Percentiles rank a stretch among this genome's conserved stretches.
Evolutionary conservation across 2,888 invertebrate species (phyloP).

Genomic region (Notodonta ziczac): DNA sequence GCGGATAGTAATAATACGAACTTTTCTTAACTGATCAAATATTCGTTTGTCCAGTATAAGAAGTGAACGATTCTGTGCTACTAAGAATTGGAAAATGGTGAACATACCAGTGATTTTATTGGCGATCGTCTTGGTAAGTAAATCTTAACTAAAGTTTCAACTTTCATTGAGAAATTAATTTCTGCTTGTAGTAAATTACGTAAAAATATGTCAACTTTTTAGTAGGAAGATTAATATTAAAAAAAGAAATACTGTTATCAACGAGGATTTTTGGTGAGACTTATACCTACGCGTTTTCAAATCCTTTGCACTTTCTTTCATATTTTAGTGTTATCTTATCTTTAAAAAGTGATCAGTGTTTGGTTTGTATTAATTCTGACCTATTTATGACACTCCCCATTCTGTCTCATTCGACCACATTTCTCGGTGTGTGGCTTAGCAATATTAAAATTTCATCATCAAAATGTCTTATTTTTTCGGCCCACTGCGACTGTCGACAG

Average conservation of each 20-base stretch:
- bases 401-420: not conserved
- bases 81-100: slow-evolving; percentile 54
- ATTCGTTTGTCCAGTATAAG: slow-evolving; percentile 66
- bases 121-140: slow-evolving; percentile 61
- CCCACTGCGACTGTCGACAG: slow-evolving; percentile 18
- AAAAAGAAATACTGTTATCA: too few species aligned
- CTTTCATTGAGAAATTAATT: too few species aligned
- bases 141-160: not conserved
- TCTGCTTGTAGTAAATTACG: too few species aligned
- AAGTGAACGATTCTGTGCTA: slow-evolving; percentile 46
- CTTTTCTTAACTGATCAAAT: slow-evolving; percentile 70
- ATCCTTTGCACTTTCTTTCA: too few species aligned
- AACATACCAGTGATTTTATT: slow-evolving; percentile 43
- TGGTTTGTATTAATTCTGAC: not conserved
- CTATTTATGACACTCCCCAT: not conserved
- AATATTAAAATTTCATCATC: not conserved
- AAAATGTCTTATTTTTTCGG: slow-evolving; percentile 32
- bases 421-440: not conserved
- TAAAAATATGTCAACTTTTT: too few species aligned
- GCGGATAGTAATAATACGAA: slow-evolving; percentile 45
- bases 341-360: not conserved
- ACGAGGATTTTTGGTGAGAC: too few species aligned
- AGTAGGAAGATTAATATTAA: too few species aligned
- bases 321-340: too few species aligned
- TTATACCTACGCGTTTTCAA: too few species aligned